Evolutionary conservation across 2,113 vertebrate species (phyloP).

Genomic region (Brachyhypopomus occidentalis): DNA sequence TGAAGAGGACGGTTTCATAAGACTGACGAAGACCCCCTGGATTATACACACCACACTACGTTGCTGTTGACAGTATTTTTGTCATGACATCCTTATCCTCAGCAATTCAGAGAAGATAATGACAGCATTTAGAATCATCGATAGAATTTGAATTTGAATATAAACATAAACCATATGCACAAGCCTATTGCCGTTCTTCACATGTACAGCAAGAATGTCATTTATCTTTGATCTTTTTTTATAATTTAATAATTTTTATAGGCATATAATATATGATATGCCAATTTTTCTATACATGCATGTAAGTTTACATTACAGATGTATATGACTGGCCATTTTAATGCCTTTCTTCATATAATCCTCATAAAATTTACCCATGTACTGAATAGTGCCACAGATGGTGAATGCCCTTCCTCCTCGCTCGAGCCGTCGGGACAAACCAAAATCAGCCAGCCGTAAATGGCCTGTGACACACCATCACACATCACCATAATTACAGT

Average conservation of each 20-base stretch:
- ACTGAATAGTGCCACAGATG: conserved; percentile 94
- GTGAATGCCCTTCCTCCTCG: conserved; percentile 87
- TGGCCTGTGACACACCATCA: conserved; percentile 77
- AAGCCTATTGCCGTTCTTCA: neutral
- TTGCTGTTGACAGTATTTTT: neutral
- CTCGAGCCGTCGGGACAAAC: conserved; percentile 84
- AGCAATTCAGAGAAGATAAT: neutral
- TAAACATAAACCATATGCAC: too few relatives aligned
- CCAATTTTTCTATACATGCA: neutral
- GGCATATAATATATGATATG: neutral
- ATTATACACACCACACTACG: neutral
- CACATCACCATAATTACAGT: conserved; percentile 40
- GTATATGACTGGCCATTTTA: neutral
- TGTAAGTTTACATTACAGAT: neutral
- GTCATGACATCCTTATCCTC: neutral
- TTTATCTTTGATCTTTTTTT: too few relatives aligned
- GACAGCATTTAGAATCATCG: neutral
- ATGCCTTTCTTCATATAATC: neutral
- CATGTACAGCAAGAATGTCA: neutral
- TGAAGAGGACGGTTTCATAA: conserved; percentile 27
- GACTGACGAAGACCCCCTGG: neutral
- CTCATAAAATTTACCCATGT: conserved; percentile 87
- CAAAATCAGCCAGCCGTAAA: conserved; percentile 91
- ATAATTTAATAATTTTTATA: too few relatives aligned
- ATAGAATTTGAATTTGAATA: neutral